phyloP scores from a whole-genome alignment of 2,113 vertebrate genomes.

The Pelobates fuscus region DNA sequence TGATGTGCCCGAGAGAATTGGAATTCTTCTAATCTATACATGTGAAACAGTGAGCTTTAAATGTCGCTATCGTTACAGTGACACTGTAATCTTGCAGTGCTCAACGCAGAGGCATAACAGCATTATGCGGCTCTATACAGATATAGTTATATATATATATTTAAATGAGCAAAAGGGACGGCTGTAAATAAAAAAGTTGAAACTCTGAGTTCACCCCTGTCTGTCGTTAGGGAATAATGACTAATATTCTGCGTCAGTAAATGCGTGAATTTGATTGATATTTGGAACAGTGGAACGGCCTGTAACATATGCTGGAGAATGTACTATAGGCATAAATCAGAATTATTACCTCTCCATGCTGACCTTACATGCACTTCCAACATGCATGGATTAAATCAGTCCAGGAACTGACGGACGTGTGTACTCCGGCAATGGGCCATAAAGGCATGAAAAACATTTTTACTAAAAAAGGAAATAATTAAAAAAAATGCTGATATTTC shows the following conservation, averaged over 20 bases:
- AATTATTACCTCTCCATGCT: slow-evolving; percentile 2
- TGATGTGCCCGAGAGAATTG: too few relatives aligned
- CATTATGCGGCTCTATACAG: too few relatives aligned
- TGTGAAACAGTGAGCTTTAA: too few relatives aligned
- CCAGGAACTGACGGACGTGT: slow-evolving; percentile 5
- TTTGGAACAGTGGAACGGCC: background rate
- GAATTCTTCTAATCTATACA: too few relatives aligned
- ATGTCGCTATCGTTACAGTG: too few relatives aligned
- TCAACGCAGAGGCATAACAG: too few relatives aligned
- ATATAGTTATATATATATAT: background rate
- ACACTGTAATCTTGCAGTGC: too few relatives aligned
- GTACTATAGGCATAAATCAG: slow-evolving; percentile 16
- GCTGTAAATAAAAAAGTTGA: slow-evolving; percentile 29
- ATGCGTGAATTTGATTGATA: slow-evolving; percentile 24
- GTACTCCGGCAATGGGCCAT: too few relatives aligned
- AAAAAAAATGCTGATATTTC: too few relatives aligned
- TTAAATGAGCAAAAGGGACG: background rate
- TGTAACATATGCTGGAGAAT: slow-evolving; percentile 3
- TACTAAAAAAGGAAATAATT: too few relatives aligned
- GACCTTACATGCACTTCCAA: slow-evolving; percentile 11
- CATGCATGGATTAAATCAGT: slow-evolving; percentile 12
- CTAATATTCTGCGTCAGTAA: background rate
- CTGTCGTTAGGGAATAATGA: slow-evolving; percentile 13
- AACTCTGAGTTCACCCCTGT: background rate
- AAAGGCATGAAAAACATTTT: too few relatives aligned